Evolutionary conservation across 2,888 invertebrate genomes (phyloP).

Genomic region (Stegophylla sp.): DNA sequence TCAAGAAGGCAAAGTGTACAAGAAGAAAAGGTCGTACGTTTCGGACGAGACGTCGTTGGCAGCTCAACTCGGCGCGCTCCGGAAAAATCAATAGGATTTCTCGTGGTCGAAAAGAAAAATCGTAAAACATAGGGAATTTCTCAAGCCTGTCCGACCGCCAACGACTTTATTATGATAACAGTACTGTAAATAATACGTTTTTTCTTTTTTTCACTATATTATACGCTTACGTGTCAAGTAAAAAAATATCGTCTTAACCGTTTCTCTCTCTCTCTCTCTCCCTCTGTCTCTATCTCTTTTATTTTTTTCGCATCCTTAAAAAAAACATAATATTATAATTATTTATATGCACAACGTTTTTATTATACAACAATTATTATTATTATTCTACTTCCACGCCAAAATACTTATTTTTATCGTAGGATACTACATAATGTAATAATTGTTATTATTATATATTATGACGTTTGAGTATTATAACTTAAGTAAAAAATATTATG

Average conservation of each 20-base stretch:
- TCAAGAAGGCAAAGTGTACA: slow-evolving; percentile 36
- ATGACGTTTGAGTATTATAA: background rate
- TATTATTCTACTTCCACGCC: background rate
- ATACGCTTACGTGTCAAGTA: slow-evolving; percentile 42
- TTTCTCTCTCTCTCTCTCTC: background rate
- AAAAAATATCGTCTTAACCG: background rate
- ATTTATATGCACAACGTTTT: background rate
- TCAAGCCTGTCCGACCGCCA: background rate
- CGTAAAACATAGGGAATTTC: background rate
- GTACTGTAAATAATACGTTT: slow-evolving; percentile 48
- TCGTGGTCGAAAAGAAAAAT: no score
- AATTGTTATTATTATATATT: no score
- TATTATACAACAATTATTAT: background rate
- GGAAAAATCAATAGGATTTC: slow-evolving; percentile 36
- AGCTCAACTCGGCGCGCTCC: slow-evolving; percentile 54
- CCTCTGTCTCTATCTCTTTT: no score
- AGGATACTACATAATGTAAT: background rate
- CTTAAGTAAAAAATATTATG: background rate
- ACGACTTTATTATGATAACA: slow-evolving; percentile 11
- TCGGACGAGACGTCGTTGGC: slow-evolving; percentile 47
- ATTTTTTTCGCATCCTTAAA: background rate
- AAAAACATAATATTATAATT: background rate
- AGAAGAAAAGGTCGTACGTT: slow-evolving; percentile 44
- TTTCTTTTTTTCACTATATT: background rate
- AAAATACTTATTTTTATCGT: background rate